These are phyloP conservation scores for Triops cancriformis DNA, from an alignment of 1,140 invertebrate genomes.

Conservation along the genomic window DNA sequence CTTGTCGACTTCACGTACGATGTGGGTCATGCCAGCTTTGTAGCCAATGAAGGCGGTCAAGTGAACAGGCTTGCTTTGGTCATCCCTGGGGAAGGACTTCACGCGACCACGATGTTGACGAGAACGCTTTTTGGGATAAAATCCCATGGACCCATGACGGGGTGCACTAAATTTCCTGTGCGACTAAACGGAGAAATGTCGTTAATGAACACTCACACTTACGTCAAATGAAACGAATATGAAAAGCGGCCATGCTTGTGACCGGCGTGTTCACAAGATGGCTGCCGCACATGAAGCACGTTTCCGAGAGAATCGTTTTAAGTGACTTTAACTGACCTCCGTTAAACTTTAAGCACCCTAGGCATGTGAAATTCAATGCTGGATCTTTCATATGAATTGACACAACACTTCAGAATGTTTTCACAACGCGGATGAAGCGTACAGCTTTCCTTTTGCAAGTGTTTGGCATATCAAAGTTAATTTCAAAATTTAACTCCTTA, in stretches of 20 bases:
- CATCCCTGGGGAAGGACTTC: constrained; percentile 99
- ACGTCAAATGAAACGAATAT: background rate
- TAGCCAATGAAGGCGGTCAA: constrained; percentile 96
- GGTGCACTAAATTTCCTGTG: constrained; percentile 99
- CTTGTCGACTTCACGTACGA: constrained; percentile 96
- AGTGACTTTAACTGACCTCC: background rate
- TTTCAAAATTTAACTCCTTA: too few species aligned
- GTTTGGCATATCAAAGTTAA: too few species aligned
- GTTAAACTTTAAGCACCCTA: too few species aligned
- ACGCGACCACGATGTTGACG: constrained; percentile 94
- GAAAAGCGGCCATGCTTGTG: background rate
- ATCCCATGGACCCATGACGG: constrained; percentile 98
- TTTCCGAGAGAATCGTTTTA: background rate
- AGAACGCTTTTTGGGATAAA: constrained; percentile 96
- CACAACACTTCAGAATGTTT: too few species aligned
- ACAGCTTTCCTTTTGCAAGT: too few species aligned
- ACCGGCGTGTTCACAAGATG: background rate
- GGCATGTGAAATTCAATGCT: too few species aligned
- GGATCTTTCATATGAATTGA: too few species aligned
- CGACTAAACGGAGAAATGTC: constrained; percentile 54
- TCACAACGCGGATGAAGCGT: too few species aligned
- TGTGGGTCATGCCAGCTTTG: constrained; percentile 99
- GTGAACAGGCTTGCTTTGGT: constrained; percentile 90
- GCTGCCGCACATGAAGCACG: background rate
- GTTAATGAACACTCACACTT: background rate